Conservation (phyloP, 2,888 invertebrate genomes). For the Drosophila algonquin region DNA sequence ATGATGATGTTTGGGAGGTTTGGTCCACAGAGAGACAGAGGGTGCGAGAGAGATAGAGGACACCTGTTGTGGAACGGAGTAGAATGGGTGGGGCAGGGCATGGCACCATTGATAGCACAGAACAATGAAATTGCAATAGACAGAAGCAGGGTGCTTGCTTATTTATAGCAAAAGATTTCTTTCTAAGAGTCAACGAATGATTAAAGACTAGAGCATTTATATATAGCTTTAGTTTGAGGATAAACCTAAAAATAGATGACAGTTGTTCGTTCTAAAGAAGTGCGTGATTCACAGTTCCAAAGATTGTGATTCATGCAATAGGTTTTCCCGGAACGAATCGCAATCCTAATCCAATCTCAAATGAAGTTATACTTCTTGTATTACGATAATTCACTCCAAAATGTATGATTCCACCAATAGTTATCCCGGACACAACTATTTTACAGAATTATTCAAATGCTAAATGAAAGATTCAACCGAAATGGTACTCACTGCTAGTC, state of each 20-base stretch:
- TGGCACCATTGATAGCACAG: background rate
- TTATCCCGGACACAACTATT: background rate
- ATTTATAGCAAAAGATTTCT: conserved; percentile 3
- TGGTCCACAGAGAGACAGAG: conserved; percentile 3
- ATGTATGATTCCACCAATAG: background rate
- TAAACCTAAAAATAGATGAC: conserved; percentile 7
- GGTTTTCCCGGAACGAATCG: background rate
- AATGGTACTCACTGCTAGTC: background rate
- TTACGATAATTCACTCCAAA: background rate
- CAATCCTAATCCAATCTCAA: too few species aligned
- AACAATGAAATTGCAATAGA: background rate
- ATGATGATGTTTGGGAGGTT: conserved; percentile 10
- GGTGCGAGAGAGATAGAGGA: background rate
- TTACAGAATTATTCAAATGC: background rate
- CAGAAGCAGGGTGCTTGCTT: background rate
- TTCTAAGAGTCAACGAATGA: background rate
- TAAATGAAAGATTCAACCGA: background rate
- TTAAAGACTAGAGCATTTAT: background rate
- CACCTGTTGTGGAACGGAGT: background rate
- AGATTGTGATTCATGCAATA: too few species aligned
- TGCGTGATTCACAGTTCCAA: too few species aligned
- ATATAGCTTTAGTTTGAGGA: background rate
- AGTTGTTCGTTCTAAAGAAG: background rate
- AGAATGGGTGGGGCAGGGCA: background rate
- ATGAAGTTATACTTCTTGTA: background rate